phyloP scores from a whole-genome alignment of 2,113 vertebrate genomes.

The Gulo gulo region DNA sequence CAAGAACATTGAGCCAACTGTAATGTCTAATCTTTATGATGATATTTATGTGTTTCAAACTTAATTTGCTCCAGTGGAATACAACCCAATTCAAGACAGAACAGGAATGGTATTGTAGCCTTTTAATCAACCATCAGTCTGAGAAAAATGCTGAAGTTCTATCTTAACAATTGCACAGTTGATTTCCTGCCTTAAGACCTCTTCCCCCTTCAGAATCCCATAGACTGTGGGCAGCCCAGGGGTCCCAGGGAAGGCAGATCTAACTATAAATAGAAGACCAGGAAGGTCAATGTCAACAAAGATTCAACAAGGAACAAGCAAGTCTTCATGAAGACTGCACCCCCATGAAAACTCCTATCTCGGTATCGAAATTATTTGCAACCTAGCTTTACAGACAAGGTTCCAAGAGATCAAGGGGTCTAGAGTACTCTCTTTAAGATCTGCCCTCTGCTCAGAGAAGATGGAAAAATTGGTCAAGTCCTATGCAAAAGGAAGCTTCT shows the following conservation, averaged over 20 bases:
- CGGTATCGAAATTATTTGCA: not conserved
- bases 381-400: not conserved
- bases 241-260: not conserved
- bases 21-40: constrained; percentile 20
- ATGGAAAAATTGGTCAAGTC: not conserved
- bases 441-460: not conserved
- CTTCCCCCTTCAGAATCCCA: not conserved
- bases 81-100: not conserved
- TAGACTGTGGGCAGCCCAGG: not conserved
- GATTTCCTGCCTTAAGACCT: not conserved
- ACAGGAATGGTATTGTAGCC: not conserved
- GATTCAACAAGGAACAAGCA: not conserved
- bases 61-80: not conserved
- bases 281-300: not conserved
- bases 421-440: not conserved
- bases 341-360: not conserved
- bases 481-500: not conserved
- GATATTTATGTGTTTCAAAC: constrained; percentile 14
- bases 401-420: not conserved
- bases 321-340: not conserved
- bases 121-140: not conserved
- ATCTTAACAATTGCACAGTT: not conserved
- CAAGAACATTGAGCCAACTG: not conserved
- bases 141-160: not conserved
- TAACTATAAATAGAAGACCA: not conserved